Conservation (phyloP, 2,113 vertebrate species). For the Aleadryas rufinucha region DNA sequence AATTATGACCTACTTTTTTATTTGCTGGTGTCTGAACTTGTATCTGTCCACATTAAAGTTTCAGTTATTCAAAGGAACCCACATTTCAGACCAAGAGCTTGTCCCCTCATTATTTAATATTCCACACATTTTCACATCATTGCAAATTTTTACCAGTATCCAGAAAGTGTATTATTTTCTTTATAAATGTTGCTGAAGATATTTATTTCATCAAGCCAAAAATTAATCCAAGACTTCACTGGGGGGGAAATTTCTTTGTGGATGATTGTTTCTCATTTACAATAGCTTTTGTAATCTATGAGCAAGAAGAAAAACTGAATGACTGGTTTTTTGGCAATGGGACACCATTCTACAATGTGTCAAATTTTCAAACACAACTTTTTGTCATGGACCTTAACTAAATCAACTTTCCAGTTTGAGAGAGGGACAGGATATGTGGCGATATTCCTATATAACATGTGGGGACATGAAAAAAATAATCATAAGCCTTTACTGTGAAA, state of each 20-base stretch:
- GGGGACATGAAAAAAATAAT: background rate
- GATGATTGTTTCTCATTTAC: background rate
- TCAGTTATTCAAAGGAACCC: background rate
- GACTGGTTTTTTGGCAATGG: fast-evolving
- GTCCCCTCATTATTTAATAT: background rate
- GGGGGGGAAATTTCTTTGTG: background rate
- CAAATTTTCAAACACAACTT: background rate
- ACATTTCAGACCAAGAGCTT: background rate
- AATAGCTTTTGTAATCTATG: background rate
- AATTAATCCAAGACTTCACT: background rate
- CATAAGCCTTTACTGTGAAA: background rate
- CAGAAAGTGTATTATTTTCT: background rate
- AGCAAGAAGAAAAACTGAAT: background rate
- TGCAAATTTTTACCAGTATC: background rate
- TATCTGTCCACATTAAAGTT: background rate
- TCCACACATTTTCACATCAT: background rate
- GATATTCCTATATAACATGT: background rate
- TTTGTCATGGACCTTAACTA: background rate
- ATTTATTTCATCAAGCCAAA: background rate
- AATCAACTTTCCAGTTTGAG: background rate
- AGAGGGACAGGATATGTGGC: fast-evolving
- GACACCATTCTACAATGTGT: background rate
- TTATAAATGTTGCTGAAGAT: background rate
- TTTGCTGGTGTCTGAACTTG: background rate
- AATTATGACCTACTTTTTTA: background rate